A percentile compares a stretch with the other conserved stretches of the same genome.
Conservation (phyloP, 2,888 invertebrate genomes). For the Mimachlamys varia region DNA sequence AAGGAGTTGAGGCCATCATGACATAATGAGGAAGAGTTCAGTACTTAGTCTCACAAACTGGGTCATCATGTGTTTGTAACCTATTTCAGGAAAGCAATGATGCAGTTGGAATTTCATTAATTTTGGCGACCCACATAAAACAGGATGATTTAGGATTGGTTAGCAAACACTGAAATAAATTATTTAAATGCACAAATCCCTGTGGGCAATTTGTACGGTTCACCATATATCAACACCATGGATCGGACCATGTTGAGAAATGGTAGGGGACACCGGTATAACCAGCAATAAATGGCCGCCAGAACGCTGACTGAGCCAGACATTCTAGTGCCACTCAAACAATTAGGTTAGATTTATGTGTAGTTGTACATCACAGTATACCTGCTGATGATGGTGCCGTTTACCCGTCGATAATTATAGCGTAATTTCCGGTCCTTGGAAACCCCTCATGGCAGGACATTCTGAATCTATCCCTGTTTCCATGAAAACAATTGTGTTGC, state of each 20-base stretch:
- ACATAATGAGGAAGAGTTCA: no score
- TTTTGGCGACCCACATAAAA: conserved; percentile 15
- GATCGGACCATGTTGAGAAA: not conserved
- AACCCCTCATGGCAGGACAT: not conserved
- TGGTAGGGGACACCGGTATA: not conserved
- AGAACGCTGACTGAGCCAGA: not conserved
- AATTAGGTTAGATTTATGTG: not conserved
- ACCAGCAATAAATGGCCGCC: not conserved
- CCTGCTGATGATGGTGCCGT: not conserved
- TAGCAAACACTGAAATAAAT: conserved; percentile 3
- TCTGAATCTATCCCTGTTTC: not conserved
- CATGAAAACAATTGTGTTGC: not conserved
- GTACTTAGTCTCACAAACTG: not conserved
- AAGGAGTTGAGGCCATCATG: no score
- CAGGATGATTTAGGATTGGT: conserved; percentile 1
- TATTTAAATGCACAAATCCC: conserved; percentile 22
- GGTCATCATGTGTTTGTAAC: not conserved
- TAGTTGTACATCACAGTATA: not conserved
- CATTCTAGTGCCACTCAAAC: not conserved
- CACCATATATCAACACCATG: conserved; percentile 14
- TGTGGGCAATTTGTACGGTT: conserved; percentile 13
- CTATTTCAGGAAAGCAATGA: not conserved
- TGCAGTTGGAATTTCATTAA: not conserved
- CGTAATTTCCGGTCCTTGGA: not conserved
- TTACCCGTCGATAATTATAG: conserved; percentile 13